Base-by-base conservation (phyloP, 2,888 invertebrate genomes). In the Caenorhabditis panamensis region DNA sequence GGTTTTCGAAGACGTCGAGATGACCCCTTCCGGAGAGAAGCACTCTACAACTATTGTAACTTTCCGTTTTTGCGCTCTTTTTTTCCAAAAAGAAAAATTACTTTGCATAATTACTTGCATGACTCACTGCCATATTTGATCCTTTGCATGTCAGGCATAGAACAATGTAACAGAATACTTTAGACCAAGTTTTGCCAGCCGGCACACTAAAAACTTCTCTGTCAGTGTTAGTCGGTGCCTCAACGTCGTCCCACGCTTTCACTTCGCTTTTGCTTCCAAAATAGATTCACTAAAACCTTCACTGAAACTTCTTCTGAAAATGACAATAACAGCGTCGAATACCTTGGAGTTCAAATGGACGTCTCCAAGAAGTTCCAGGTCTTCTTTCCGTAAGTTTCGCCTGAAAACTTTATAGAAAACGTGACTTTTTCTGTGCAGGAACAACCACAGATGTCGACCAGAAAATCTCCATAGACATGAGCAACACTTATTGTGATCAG, bases 401-500 rank as follows among this genome's bases (percentile, higher is more conserved):
- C n/a, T n/a, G n/a, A n/a, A n/a, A n/a, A n/a, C n/a, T n/a, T n/a
- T n/a, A n/a, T 6, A 31, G 5, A 8, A 22, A 3, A 41, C n/a
- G 5, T 6, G 13, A 2, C 11, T 13, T 41, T 41, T 41, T 41
- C 41, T 13, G 5, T 41, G 56, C 11, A 79, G 72, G 67, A 41
- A 79, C 76, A 18, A 68, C 76, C 0, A 67, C 69, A 1, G 79
- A 73, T 63, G 68, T 49, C 0, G 81, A 81, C 20, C 75, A 81
- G n/a, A 81, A 77, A 61, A 69, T 75, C 5, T 79, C 78, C n/a
- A 85, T 85, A 18, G 85, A 85, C 58, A 83, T 85, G 82, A 81
- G 80, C 22, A 79, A 82, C 26, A 85, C 85, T 0, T 85, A 85
- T 24, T 81, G 82, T 58, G 83, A 85, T 77, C 80, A 85, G 61